phyloP scores from a whole-genome alignment of 1,140 invertebrate genomes.

The Meloidogyne exigua region DNA sequence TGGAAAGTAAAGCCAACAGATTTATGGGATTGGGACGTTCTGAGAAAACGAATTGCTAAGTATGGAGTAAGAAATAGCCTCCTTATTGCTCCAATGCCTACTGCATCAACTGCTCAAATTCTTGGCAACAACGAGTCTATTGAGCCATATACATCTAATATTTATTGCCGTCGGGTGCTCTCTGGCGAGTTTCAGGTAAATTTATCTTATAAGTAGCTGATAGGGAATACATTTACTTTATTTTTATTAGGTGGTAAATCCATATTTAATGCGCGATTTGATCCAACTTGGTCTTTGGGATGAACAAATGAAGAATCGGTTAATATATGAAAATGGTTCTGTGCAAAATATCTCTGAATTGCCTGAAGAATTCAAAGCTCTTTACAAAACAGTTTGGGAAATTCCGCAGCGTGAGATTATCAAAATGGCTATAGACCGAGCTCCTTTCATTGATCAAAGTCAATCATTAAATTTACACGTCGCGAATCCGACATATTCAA shows the following conservation, averaged over 20 bases:
- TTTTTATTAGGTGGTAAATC: constrained; percentile 79
- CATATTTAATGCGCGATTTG: constrained; percentile 88
- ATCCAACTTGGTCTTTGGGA: constrained; percentile 87
- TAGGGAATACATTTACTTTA: too few species aligned
- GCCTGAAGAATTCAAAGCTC: constrained; percentile 80
- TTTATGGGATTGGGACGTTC: constrained; percentile 81
- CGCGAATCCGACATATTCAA: constrained; percentile 85
- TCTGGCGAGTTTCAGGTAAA: constrained; percentile 81
- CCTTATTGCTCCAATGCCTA: constrained; percentile 94
- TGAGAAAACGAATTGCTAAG: constrained; percentile 83
- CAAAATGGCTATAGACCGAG: constrained; percentile 95
- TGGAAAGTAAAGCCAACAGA: constrained; percentile 77
- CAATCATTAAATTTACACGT: constrained; percentile 96
- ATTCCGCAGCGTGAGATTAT: constrained; percentile 89
- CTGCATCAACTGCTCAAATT: constrained; percentile 97
- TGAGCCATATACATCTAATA: constrained; percentile 96
- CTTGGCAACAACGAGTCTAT: constrained; percentile 97
- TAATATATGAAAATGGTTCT: constrained; percentile 87
- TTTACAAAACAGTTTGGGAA: constrained; percentile 99
- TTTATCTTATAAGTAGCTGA: too few species aligned
- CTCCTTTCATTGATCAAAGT: constrained; percentile 96
- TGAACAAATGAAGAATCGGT: constrained; percentile 91
- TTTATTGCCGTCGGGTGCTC: constrained; percentile 87
- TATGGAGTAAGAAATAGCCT: constrained; percentile 91
- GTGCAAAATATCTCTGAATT: constrained; percentile 86